phyloP scores from a whole-genome alignment of 2,797 vertebrate species.

The Clarias platycephalus region DNA sequence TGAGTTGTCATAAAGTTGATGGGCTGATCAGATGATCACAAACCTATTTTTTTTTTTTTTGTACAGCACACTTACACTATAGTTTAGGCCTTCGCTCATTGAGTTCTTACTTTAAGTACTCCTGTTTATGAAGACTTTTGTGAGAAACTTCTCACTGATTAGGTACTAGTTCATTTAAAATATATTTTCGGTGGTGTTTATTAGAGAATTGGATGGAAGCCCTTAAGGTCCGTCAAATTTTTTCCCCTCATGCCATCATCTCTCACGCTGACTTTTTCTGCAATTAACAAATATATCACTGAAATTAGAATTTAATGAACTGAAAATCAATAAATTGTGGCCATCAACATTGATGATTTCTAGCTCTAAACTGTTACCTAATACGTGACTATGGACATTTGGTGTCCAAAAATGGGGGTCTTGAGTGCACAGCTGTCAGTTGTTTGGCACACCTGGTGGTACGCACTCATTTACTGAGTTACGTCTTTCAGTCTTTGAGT shows the following conservation, averaged over 20 bases:
- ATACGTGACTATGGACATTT: neutral
- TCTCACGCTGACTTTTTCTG: neutral
- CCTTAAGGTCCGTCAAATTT: too few species aligned
- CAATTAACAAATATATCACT: neutral
- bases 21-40: neutral
- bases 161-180: too few species aligned
- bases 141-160: too few species aligned
- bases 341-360: neutral
- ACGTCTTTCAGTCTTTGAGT: neutral
- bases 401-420: neutral
- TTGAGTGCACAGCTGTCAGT: constrained; percentile 20
- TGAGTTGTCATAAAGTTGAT: neutral
- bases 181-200: neutral
- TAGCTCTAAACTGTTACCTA: constrained; percentile 1
- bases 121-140: neutral
- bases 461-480: neutral
- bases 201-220: neutral
- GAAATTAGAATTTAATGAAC: neutral
- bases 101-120: neutral
- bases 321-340: neutral
- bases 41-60: neutral
- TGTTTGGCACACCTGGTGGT: constrained; percentile 1
- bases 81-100: neutral
- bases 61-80: neutral
- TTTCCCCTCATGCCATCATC: neutral